phyloP scores from a whole-genome alignment of 2,113 vertebrate species.

The Speoplatyrhinus poulsoni region DNA sequence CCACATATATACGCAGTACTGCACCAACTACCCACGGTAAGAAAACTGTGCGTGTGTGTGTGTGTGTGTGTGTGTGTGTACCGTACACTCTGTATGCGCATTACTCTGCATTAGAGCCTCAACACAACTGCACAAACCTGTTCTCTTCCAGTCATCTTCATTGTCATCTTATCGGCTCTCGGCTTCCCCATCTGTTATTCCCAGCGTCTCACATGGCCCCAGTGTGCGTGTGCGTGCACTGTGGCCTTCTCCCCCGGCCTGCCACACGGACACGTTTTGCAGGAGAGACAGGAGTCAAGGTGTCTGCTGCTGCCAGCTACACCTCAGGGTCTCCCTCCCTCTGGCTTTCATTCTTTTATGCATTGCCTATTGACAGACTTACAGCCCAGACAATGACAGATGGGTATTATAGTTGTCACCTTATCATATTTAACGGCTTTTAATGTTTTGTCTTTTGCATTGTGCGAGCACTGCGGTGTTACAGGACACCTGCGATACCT shows the following conservation, averaged over 20 bases:
- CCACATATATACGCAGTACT: constrained; percentile 95
- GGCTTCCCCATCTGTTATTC: constrained; percentile 42
- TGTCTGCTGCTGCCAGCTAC: constrained; percentile 61
- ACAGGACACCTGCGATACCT: constrained; percentile 24
- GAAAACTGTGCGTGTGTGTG: not conserved
- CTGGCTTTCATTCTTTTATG: constrained; percentile 42
- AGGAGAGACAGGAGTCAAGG: constrained; percentile 60
- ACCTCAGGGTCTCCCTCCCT: constrained; percentile 51
- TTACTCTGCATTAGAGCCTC: not conserved
- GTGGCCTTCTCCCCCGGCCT: constrained; percentile 13
- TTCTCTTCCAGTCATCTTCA: not conserved
- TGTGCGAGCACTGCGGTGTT: constrained; percentile 27
- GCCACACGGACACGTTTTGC: constrained; percentile 33
- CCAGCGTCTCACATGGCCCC: constrained; percentile 63
- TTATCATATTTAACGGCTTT: constrained; percentile 45
- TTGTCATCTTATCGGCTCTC: constrained; percentile 43
- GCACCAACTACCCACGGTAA: constrained; percentile 93
- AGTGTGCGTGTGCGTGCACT: constrained; percentile 49
- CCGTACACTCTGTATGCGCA: constrained; percentile 4
- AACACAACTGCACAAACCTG: constrained; percentile 1
- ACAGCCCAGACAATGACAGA: constrained; percentile 57
- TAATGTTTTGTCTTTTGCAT: constrained; percentile 61
- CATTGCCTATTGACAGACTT: constrained; percentile 52
- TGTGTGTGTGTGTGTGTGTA: constrained; percentile 11
- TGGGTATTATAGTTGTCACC: constrained; percentile 56